Evolutionary conservation across 2,797 vertebrate species (phyloP).

Genomic region (Poliocrania exsul): DNA sequence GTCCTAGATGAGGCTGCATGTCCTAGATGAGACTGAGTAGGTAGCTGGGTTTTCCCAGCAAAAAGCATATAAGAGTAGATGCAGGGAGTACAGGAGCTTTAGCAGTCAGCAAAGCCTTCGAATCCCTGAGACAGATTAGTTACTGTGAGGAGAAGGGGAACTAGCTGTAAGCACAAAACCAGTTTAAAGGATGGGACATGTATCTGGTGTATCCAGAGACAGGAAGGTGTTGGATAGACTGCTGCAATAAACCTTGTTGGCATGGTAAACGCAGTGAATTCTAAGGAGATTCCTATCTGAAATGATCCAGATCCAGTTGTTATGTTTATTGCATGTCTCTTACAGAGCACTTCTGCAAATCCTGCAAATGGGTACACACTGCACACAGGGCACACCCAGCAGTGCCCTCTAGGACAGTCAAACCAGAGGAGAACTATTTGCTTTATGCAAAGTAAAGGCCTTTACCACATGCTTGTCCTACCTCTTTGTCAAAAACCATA

Average conservation of each 20-base stretch:
- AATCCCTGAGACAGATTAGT: background rate
- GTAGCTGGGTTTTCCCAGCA: background rate
- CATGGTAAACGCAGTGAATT: background rate
- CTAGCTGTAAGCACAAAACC: background rate
- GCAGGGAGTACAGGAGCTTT: background rate
- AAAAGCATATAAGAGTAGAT: background rate
- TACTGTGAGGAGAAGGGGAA: background rate
- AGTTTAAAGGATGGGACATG: background rate
- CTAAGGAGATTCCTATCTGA: background rate
- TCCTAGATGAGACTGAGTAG: background rate
- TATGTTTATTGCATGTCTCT: background rate
- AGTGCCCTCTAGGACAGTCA: background rate
- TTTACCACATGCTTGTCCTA: conserved; percentile 36
- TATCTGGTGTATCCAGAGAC: background rate
- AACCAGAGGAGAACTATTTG: background rate
- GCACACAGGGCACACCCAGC: background rate
- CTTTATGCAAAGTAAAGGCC: background rate
- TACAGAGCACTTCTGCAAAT: background rate
- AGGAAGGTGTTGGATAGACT: background rate
- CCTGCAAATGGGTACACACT: fast-evolving
- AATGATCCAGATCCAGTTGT: background rate
- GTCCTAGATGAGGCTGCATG: background rate
- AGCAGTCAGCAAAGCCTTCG: background rate
- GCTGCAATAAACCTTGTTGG: background rate
- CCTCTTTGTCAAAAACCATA: conserved; percentile 85